Base-by-base conservation (phyloP, 2,888 invertebrate genomes). In the Melipona beecheii region DNA sequence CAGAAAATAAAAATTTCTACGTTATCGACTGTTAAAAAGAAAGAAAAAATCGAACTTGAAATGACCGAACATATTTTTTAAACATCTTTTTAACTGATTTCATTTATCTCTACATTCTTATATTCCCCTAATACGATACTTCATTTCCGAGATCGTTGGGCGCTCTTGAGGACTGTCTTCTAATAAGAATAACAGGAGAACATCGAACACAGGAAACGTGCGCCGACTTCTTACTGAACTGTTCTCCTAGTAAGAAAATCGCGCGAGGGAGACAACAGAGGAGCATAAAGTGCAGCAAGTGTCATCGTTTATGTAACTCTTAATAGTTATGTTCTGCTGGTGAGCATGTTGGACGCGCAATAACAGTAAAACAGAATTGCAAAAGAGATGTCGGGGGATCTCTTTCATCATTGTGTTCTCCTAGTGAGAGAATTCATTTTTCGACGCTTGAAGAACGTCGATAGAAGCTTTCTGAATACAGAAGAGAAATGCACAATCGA, bases 371-470 rank as follows among this genome's bases (percentile, higher is more conserved):
- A 2, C 43, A 75, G 19, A 4, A 56, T 11, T 0, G 2, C 1
- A 24, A 3, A 9, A 13, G 15, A 11, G 1, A 21, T 56, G 15
- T 1, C 15, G 21, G 4, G 3, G 1, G 13, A 66, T 17, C 27
- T 54, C 56, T 56, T 19, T 2, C 2, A 9, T 0, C 0, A 49
- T 43, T 17, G 4, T 75, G 43, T n/a, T 56, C 13, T 21, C 27
- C 66, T 54, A 17, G 27, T 75, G 56, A 75, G 75, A 66, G 75
- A 75, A 66, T 75, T 75, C 75, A 74, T 66, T 75, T 75, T 75
- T 75, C 65, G 75, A 75, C 66, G 66, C 75, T 75, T 75, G 75
- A 75, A 75, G 75, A 75, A 75, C 75, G 56, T 56, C 66, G 66
- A 75, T 60, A 54, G 54, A 54, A 54, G 60, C 56, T 31, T 21